Evolutionary conservation across 1,140 invertebrate species (phyloP), one percentile per base, ranked within the genome.

Genomic region (Nasonia giraulti): DNA sequence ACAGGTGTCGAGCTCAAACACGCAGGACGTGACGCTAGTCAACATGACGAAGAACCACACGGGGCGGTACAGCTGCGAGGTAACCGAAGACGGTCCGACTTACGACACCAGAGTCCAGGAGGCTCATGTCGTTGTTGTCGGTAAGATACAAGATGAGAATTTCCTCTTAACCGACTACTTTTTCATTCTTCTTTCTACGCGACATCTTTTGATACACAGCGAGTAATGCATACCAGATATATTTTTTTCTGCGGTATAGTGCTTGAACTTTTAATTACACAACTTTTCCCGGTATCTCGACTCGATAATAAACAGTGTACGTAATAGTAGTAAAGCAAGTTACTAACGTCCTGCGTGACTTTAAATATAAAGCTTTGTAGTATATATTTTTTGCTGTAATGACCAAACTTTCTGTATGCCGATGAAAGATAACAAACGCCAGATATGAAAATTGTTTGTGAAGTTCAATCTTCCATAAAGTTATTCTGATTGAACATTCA

Each of bases 61-160:
- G 66, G 96, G 96, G 5, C 92, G 92, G 68, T 97, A 96, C 91
- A 96, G 95, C 90, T 97, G 96, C 89, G 96, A 97, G 89, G 95
- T 96, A 68, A 96, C 96, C 0, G 96, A 95, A 3, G 96, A 96
- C 89, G 94, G 94, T 1, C 96, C 96, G 1, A 92, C 94, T 66
- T 96, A 96, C 88, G 95, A 96, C 89, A 96, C 96, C 0, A 93
- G 95, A 76, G 94, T 95, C 85, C 93, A 94, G 83, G 92, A 93
- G 12, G 94, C 95, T 10, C 92, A 91, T 7, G 95, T 97, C 91
- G 94, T 94, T 85, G 95, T 97, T 80, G 95, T 96, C 75, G 96
- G 96, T 96, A 91, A 82, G 84, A 73, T 55, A 85, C 27, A 20
- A n/a, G 40, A 80, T 74, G 17, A 40, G 40, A 66, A 17, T 23